Evolutionary conservation across 2,888 invertebrate genomes (phyloP).

Genomic region (Dichetophora obliterata): DNA sequence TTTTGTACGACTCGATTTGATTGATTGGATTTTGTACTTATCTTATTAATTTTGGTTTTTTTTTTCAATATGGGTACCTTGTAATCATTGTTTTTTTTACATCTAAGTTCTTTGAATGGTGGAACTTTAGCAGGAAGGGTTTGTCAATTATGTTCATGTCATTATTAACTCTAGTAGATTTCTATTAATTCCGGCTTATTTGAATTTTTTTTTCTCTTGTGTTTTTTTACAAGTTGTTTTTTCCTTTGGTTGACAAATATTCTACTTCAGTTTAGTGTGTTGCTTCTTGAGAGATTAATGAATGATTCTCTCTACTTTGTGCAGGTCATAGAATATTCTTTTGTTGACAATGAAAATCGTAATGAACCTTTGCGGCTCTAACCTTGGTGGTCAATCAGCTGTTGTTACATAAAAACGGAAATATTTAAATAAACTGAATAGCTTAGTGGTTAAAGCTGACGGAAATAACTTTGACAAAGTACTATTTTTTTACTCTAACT

Average conservation of each 20-base stretch:
- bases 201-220: background rate
- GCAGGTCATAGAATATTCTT: background rate
- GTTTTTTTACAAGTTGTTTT: background rate
- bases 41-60: conserved; percentile 63
- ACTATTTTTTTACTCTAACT: too few relatives aligned
- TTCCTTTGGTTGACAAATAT: background rate
- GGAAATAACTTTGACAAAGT: too few relatives aligned
- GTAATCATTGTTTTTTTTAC: conserved; percentile 4
- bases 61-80: background rate
- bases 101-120: background rate
- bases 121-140: background rate
- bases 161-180: conserved; percentile 36
- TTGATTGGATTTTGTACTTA: conserved; percentile 68
- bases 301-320: background rate
- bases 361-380: background rate
- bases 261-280: conserved; percentile 9
- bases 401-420: too few relatives aligned
- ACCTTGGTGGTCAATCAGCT: background rate
- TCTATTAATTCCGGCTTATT: background rate
- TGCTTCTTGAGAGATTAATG: conserved; percentile 32
- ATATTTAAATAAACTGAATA: too few relatives aligned
- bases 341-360: background rate
- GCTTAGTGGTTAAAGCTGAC: too few relatives aligned
- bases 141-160: conserved; percentile 3
- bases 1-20: conserved; percentile 57